Evolutionary conservation across 2,113 vertebrate species (phyloP).

Genomic region (Cyprinodon brontotheroides): DNA sequence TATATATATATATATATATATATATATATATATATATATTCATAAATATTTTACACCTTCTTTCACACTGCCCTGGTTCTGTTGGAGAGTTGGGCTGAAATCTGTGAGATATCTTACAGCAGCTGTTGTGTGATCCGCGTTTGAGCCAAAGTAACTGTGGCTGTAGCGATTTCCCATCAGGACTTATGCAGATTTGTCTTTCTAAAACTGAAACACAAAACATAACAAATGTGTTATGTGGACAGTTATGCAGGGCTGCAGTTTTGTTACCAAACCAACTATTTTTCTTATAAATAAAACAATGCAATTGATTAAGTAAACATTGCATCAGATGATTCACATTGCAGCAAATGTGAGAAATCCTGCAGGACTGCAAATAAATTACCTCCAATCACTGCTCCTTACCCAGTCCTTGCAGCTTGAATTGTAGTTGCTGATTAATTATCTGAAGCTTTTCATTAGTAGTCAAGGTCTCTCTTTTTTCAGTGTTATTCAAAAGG

Average conservation of each 20-base stretch:
- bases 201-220: slow-evolving; percentile 7
- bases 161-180: slow-evolving; percentile 21
- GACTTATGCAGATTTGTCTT: slow-evolving; percentile 24
- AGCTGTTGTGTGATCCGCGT: slow-evolving; percentile 64
- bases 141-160: slow-evolving; percentile 28
- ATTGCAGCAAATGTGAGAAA: slow-evolving; percentile 42
- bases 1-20: slow-evolving; percentile 48
- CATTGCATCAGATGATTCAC: slow-evolving; percentile 17
- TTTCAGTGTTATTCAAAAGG: slow-evolving; percentile 17
- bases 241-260: slow-evolving; percentile 5
- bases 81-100: slow-evolving; percentile 44
- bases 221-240: slow-evolving; percentile 14
- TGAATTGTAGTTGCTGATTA: slow-evolving; percentile 9
- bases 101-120: slow-evolving; percentile 57
- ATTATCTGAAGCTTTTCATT: slow-evolving; percentile 32
- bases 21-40: slow-evolving; percentile 57
- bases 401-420: slow-evolving; percentile 27
- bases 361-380: background rate
- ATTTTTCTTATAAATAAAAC: background rate
- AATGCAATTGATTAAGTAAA: background rate
- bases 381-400: slow-evolving; percentile 12
- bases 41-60: slow-evolving; percentile 67
- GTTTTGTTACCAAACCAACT: background rate
- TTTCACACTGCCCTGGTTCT: slow-evolving; percentile 56
- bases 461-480: slow-evolving; percentile 40